Evolutionary conservation across 2,888 invertebrate species (phyloP).

Genomic region (Drosophila anomalata): DNA sequence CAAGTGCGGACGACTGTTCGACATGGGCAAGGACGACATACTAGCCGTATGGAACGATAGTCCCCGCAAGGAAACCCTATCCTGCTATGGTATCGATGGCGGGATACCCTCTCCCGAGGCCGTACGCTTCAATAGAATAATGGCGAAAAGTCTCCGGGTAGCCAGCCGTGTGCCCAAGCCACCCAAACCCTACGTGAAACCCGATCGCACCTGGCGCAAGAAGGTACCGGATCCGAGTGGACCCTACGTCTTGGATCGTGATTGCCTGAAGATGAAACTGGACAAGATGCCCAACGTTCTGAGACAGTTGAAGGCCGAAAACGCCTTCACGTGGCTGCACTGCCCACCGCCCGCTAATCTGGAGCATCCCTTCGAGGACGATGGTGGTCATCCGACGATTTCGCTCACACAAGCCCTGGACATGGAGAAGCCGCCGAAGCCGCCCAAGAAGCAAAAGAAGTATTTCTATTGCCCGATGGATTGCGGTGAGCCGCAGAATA

Average conservation of each 20-base stretch:
- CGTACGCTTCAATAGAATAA: slow-evolving; percentile 24
- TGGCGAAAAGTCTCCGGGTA: slow-evolving; percentile 42
- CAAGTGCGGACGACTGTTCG: slow-evolving; percentile 39
- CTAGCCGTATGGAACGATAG: slow-evolving; percentile 49
- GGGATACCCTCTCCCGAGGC: slow-evolving; percentile 28
- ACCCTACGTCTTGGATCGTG: slow-evolving; percentile 51
- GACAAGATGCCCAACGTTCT: slow-evolving; percentile 53
- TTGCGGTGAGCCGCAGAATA: slow-evolving; percentile 38
- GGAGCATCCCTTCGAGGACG: slow-evolving; percentile 29
- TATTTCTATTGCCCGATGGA: slow-evolving; percentile 42
- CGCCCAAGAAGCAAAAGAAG: slow-evolving; percentile 8
- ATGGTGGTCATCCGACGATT: not conserved
- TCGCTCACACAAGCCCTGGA: slow-evolving; percentile 20
- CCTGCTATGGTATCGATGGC: slow-evolving; percentile 46
- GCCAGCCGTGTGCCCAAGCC: slow-evolving; percentile 22
- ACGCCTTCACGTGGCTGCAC: slow-evolving; percentile 9
- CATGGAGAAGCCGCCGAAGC: slow-evolving; percentile 25
- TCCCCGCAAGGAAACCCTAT: slow-evolving; percentile 54
- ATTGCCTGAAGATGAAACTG: slow-evolving; percentile 29
- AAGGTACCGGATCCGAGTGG: slow-evolving; percentile 33
- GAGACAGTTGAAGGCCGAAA: slow-evolving; percentile 18
- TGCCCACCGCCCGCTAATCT: slow-evolving; percentile 32
- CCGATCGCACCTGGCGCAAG: not conserved
- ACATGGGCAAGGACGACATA: slow-evolving; percentile 16
- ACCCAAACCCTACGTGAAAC: not conserved